A percentile compares a stretch with the other conserved stretches of the same genome.
These are phyloP conservation scores for Lophotriccus pileatus DNA, from an alignment of 2,797 vertebrate species.

Conservation along the genomic window DNA sequence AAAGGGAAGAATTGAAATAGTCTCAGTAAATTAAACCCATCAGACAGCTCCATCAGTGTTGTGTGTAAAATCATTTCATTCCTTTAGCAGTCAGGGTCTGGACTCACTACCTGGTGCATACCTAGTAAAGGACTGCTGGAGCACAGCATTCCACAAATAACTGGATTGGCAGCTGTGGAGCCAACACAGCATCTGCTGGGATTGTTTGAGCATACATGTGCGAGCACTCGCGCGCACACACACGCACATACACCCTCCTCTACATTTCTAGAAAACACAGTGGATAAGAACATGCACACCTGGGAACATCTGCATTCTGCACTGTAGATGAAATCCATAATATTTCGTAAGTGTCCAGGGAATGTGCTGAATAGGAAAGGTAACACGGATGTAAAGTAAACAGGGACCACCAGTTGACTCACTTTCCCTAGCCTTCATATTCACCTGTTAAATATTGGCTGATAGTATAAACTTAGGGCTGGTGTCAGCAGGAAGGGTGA, in stretches of 20 bases:
- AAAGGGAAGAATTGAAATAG: background rate
- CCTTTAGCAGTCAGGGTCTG: background rate
- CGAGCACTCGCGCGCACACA: accelerated
- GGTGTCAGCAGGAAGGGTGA: background rate
- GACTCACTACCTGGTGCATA: background rate
- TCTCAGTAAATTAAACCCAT: background rate
- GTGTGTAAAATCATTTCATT: background rate
- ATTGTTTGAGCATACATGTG: accelerated
- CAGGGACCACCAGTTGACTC: background rate
- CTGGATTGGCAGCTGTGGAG: accelerated
- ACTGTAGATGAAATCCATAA: background rate
- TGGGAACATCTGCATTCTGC: background rate
- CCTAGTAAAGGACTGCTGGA: background rate
- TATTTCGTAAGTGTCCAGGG: background rate
- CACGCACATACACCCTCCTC: accelerated
- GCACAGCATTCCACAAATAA: background rate
- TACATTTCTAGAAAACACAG: background rate
- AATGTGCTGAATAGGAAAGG: background rate
- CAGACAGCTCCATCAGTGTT: background rate
- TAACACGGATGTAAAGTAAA: background rate
- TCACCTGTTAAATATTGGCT: background rate
- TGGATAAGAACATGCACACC: background rate
- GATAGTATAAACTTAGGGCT: background rate
- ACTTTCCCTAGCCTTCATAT: background rate
- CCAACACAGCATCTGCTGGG: background rate